Evolutionary conservation across 37 sponge, comb jelly and placozoan species (phyloP).

Genomic region (Haliclona indistincta): DNA sequence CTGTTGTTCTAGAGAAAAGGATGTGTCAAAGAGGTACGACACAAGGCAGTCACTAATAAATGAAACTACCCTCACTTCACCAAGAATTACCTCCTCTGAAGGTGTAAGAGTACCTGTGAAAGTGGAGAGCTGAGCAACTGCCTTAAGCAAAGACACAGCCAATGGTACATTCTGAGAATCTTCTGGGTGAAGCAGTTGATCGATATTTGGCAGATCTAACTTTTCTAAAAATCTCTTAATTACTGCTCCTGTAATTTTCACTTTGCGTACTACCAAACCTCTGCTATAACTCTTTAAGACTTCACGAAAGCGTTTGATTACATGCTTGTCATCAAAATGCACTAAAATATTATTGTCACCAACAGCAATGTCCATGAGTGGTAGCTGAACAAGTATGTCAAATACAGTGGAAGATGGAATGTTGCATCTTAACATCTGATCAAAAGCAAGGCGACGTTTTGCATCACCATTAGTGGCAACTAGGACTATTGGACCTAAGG

Average conservation of each 20-base stretch:
- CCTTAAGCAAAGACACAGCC: slow-evolving; percentile 2
- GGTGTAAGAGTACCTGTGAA: too few species aligned
- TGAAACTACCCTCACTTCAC: too few species aligned
- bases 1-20: too few species aligned
- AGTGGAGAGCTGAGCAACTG: background rate
- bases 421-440: background rate
- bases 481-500: background rate
- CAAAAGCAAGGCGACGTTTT: background rate
- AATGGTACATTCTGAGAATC: slow-evolving; percentile 2
- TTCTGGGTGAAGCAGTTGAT: background rate
- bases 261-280: too few species aligned
- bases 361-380: background rate
- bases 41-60: too few species aligned
- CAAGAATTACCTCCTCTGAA: too few species aligned
- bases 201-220: background rate
- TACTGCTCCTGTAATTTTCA: too few species aligned
- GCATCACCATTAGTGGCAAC: background rate
- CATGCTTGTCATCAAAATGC: background rate
- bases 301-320: background rate
- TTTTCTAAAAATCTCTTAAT: background rate
- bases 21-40: too few species aligned
- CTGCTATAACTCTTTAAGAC: too few species aligned
- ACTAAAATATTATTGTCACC: background rate
- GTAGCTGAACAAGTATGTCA: too few species aligned
- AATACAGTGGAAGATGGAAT: background rate